Evolutionary conservation across 1,140 invertebrate species (phyloP), one percentile per base, ranked within the genome.

Genomic region (Potamilus streckersoni): DNA sequence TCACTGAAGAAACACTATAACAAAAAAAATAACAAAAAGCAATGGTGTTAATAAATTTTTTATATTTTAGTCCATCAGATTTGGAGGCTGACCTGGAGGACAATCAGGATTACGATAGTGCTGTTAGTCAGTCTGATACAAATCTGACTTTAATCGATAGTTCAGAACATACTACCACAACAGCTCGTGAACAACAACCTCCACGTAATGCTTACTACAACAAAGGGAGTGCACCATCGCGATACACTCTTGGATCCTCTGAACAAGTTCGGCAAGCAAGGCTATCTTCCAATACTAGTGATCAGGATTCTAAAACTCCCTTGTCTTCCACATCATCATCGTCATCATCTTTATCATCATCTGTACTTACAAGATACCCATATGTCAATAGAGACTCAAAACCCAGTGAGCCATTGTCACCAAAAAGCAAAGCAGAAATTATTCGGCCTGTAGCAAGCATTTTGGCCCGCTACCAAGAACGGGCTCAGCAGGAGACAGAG

Each of bases 51-150:
- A 70, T 57, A 77, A 77, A 63, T 71, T 69, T 23, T 60, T 59
- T 67, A 56, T n/a, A 62, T 67, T 85, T 87, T 76, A 90, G 92
- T 86, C 92, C 92, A 65, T 93, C 92, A 73, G 93, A 93, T 85
- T 85, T 93, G 57, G 93, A 93, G 79, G 93, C 93, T 56, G 93
- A 93, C 82, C 91, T 93, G 78, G 93, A 93, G 83, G 93, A 93
- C 82, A 92, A 92, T 84, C 88, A 91, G 80, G 90, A 91, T 79
- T 91, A 91, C 80, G 89, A 91, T 78, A 91, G 89, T 68, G 88
- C 83, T 65, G 89, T 87, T 74, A 90, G 87, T 79, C 89, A 86
- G 78, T 87, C 87, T 67, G 88, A 90, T 69, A 86, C 85, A 31
- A 89, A 88, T 74, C 82, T 89, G 19, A 82, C 86, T 49, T 73